Evolutionary conservation across 2,888 invertebrate species (phyloP).

Genomic region (Lamproptera curius): DNA sequence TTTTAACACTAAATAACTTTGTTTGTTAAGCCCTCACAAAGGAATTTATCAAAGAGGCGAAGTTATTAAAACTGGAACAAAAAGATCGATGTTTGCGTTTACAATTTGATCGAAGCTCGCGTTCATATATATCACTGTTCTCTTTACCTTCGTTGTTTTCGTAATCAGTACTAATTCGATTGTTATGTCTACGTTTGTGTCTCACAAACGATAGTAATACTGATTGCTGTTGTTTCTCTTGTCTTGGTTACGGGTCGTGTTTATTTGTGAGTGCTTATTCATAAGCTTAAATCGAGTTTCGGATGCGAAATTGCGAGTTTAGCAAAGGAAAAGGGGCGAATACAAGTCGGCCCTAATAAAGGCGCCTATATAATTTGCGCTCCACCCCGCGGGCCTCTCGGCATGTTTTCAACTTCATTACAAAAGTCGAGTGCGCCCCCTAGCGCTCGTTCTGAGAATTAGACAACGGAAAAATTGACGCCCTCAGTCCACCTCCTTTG

Average conservation of each 20-base stretch:
- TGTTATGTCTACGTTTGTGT: no score
- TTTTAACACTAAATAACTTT: no score
- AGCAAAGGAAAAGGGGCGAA: conserved; percentile 3
- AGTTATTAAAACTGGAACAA: no score
- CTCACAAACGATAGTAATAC: no score
- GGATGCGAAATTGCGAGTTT: conserved; percentile 14
- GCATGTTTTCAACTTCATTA: conserved; percentile 51
- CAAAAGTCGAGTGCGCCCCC: conserved; percentile 35
- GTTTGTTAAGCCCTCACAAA: no score
- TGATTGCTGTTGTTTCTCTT: no score
- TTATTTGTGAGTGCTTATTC: neutral
- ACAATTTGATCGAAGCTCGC: no score
- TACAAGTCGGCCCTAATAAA: conserved; percentile 39
- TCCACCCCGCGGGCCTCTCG: conserved; percentile 41
- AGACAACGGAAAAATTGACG: conserved; percentile 18
- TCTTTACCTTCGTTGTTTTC: no score
- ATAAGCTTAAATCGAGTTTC: neutral
- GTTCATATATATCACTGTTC: no score
- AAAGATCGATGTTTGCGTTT: no score
- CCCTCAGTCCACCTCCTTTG: conserved; percentile 13
- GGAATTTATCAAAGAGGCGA: no score
- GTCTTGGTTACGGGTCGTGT: neutral
- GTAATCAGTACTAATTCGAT: no score
- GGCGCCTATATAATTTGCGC: conserved; percentile 39
- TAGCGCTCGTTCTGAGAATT: conserved; percentile 35